Base-by-base conservation (phyloP, 2,113 vertebrate species). In the Aramus guarauna region DNA sequence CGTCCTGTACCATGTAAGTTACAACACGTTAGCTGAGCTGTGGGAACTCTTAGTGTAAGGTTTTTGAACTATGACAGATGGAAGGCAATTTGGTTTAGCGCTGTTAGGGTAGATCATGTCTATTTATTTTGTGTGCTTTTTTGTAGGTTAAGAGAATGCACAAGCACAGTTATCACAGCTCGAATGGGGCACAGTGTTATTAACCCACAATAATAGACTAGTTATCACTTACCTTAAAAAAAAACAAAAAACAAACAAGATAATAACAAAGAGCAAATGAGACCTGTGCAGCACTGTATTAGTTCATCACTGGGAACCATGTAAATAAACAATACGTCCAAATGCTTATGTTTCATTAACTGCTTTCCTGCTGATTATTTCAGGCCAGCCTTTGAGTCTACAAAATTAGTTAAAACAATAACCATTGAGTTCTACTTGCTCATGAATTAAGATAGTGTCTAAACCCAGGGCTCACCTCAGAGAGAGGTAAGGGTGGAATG, bases 1-100 rank as follows among this genome's bases (percentile, higher is more conserved):
- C 8, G 3, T 63, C 41, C 62, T 50, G 22, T 11, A 17, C 59
- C 48, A 20, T 1, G 0, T 2, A 39, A 29, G 9, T 63, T 16
- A 45, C 37, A 36, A 30, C 41, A 8, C 1, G 3, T 60, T 5
- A 23, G 45, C 15, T 17, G 45, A 56, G 64, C 59, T 43, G n/a
- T 5, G 26, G 53, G 32, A 79, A 64, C 39, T 75, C 58, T 11
- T 22, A 19, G 8, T 6, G 39, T n/a, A 43, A 17, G n/a, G 19
- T 19, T 72, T 73, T 43, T 37, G 55, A 84, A 30, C 48, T 56
- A 52, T 0, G 0, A 26, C 21, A 69, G 43, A 8, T 17, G 16
- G 11, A 50, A 64, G 63, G 63, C 34, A 24, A 60, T 84, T 68
- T 34, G 15, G 12, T 56, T 68, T 45, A 52, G 17, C 0, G 0